These are phyloP conservation scores for Rotaria socialis DNA, from an alignment of 2,888 invertebrate genomes.

Conservation along the genomic window DNA sequence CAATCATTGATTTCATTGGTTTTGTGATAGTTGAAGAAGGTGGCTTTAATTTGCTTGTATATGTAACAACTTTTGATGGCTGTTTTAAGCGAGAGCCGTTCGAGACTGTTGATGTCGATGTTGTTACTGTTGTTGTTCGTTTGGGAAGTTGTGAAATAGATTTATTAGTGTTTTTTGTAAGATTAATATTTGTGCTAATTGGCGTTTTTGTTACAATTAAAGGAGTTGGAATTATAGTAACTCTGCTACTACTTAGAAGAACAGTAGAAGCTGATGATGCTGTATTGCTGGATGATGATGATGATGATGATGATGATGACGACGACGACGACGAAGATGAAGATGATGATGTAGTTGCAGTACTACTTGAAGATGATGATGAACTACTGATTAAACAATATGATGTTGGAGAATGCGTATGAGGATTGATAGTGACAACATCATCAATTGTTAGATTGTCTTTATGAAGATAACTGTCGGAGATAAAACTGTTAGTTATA, in stretches of 20 bases:
- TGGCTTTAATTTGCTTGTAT: background rate
- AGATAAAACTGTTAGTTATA: background rate
- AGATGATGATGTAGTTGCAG: background rate
- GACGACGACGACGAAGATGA: too few relatives aligned
- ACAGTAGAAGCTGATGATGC: background rate
- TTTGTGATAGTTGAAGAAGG: background rate
- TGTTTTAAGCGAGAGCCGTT: background rate
- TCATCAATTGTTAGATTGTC: background rate
- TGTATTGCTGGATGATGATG: background rate
- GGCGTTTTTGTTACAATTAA: background rate
- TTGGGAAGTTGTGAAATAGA: background rate
- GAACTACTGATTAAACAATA: background rate
- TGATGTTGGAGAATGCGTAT: background rate
- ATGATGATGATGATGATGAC: too few relatives aligned
- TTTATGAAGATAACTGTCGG: background rate
- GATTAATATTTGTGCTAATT: background rate
- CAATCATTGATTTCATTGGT: background rate
- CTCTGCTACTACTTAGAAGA: background rate
- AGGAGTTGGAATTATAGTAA: background rate
- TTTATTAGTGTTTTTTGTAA: background rate
- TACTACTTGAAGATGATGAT: background rate
- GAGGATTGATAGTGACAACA: background rate
- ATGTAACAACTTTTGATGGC: background rate
- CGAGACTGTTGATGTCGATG: background rate
- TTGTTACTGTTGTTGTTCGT: background rate